A percentile compares a stretch with the other conserved stretches of the same genome.
phyloP scores from a whole-genome alignment of 1,140 invertebrate species.

The Pogonomyrmex barbatus region DNA sequence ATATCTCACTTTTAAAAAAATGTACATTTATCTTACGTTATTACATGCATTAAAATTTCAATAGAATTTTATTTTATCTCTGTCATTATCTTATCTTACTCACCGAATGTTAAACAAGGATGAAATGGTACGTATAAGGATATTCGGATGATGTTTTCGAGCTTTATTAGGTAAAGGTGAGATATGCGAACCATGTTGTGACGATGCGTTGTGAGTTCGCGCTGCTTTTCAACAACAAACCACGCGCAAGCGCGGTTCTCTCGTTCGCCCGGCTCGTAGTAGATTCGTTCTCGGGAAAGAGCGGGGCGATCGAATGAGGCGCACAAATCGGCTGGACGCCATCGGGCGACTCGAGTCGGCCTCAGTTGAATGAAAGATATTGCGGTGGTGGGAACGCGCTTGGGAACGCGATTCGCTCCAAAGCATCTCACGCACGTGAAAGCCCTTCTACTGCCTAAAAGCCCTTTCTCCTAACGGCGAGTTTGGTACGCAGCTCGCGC shows the following conservation, averaged over 20 bases:
- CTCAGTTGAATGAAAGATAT: constrained; percentile 43
- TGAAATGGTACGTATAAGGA: no score
- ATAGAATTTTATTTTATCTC: no score
- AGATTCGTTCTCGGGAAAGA: not conserved
- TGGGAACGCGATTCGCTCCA: not conserved
- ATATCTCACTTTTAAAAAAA: no score
- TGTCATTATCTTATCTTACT: no score
- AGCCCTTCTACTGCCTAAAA: not conserved
- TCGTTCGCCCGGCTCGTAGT: not conserved
- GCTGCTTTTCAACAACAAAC: not conserved
- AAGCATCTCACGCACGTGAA: not conserved
- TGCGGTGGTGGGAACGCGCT: not conserved
- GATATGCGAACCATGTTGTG: no score
- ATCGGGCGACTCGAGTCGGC: not conserved
- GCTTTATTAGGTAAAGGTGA: no score
- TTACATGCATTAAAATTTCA: no score
- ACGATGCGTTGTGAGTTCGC: not conserved
- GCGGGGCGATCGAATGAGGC: constrained; percentile 1
- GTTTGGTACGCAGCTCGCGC: not conserved
- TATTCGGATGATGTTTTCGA: no score
- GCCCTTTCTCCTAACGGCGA: no score
- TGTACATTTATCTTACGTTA: no score
- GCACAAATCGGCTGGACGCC: not conserved
- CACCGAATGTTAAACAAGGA: no score
- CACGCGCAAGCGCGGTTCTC: constrained; percentile 4